phyloP scores from a whole-genome alignment of 2,888 invertebrate species.

The Melinaea marsaeus region DNA sequence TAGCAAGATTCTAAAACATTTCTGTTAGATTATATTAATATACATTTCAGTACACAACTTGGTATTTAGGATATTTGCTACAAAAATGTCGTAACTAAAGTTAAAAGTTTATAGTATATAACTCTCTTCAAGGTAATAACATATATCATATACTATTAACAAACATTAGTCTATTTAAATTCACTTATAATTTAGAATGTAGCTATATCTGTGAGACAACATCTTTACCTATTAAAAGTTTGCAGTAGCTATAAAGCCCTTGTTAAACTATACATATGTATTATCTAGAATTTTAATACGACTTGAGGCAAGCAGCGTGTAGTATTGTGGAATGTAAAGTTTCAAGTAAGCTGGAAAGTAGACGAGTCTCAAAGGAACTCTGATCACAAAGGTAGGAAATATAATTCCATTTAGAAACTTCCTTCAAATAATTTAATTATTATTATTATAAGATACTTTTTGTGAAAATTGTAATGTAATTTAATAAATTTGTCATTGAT shows the following conservation, averaged over 20 bases:
- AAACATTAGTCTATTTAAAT: neutral
- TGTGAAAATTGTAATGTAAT: too few species aligned
- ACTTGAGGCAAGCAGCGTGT: constrained; percentile 16
- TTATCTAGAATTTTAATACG: constrained; percentile 39
- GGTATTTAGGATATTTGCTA: neutral
- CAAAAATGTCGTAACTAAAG: neutral
- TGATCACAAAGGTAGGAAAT: too few species aligned
- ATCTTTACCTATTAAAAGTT: too few species aligned
- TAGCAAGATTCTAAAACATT: too few species aligned
- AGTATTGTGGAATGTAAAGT: too few species aligned
- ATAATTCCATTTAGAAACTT: too few species aligned
- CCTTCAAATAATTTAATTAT: too few species aligned
- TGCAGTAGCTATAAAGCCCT: constrained; percentile 17
- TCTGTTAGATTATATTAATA: constrained; percentile 30
- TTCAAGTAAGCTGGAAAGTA: too few species aligned
- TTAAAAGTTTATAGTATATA: neutral
- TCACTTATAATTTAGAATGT: neutral
- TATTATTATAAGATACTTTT: too few species aligned
- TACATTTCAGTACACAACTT: neutral
- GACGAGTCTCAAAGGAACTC: too few species aligned
- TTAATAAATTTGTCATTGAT: too few species aligned
- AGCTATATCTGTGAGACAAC: too few species aligned
- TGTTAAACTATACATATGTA: constrained; percentile 19
- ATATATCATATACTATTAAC: neutral
- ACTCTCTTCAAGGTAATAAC: neutral